Base-by-base conservation (phyloP, 2,797 vertebrate species). In the Chloroceryle amazona region DNA sequence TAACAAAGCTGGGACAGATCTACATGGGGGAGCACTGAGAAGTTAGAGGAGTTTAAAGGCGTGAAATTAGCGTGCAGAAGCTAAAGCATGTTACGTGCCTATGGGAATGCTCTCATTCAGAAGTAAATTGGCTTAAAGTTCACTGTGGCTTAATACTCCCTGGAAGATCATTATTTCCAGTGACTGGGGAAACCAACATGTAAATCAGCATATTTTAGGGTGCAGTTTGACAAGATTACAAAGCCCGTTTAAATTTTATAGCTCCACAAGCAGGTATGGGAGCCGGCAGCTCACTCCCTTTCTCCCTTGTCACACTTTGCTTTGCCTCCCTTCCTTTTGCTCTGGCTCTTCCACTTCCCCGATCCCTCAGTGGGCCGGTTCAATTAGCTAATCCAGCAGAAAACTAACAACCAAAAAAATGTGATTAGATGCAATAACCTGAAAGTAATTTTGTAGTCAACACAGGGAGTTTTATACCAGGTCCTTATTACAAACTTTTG, bases 51-150 rank as follows among this genome's bases (percentile, higher is more conserved):
- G 63, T 67, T 63, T 73, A 92, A 93, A 86, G 58, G 76, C 1
- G 0, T 95, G 83, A 96, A 95, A 96, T 92, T 66, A 86, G n/a
- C 13, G 0, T 80, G 84, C 44, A 66, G 60, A 74, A 93, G 68
- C 62, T 74, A 73, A 71, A 82, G 68, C 29, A 12, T 1, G 1
- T 78, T 83, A 54, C 10, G 6, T 58, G 76, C 65, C 84, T 78
- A 13, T 42, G 84, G 86, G 94, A 93, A 87, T 33, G 28, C 29
- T 91, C 52, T 71, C 79, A 86, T 89, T 92, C 89, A 94, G 89
- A 91, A 96, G 75, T 61, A 94, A 94, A 94, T 93, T 92, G 79
- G 83, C 84, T 94, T 96, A 78, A 95, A 96, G 81, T 91, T 97
- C 84, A 82, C 78, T 61, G 57, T 71, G 79, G 55, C 81, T 93